These are phyloP conservation scores for Hirtodrosophila confusa DNA, from an alignment of 2,888 invertebrate genomes.

Conservation along the genomic window DNA sequence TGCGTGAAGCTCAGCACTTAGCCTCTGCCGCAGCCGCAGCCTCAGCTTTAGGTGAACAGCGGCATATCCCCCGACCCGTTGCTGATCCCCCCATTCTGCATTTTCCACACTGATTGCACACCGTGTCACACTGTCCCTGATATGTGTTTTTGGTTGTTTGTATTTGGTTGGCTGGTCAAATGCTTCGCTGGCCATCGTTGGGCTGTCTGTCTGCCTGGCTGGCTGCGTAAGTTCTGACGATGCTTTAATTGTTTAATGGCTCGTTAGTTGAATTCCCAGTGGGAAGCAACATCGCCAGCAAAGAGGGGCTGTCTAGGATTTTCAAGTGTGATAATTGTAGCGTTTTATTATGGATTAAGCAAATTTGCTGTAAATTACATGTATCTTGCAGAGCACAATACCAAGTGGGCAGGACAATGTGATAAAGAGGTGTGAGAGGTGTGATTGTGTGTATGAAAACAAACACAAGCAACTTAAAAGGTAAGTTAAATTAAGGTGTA, in stretches of 20 bases:
- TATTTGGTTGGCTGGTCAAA: constrained; percentile 77
- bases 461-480: too few species aligned
- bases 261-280: constrained; percentile 73
- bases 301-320: constrained; percentile 33
- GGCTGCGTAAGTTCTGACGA: constrained; percentile 31
- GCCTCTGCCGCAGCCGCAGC: neutral
- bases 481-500: too few species aligned
- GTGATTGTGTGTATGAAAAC: neutral
- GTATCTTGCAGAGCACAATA: constrained; percentile 1
- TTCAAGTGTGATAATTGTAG: constrained; percentile 74
- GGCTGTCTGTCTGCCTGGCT: constrained; percentile 19
- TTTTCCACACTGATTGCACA: constrained; percentile 3
- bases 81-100: neutral
- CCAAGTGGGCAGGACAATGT: neutral
- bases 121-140: constrained; percentile 16
- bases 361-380: constrained; percentile 56
- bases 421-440: too few species aligned
- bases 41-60: constrained; percentile 20
- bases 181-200: constrained; percentile 54
- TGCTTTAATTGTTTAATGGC: constrained; percentile 76
- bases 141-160: constrained; percentile 65
- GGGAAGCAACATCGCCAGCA: constrained; percentile 49
- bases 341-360: constrained; percentile 60
- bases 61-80: neutral
- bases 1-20: constrained; percentile 25